These are phyloP conservation scores for Yponomeuta cagnagella DNA, from an alignment of 2,888 invertebrate genomes.

Conservation along the genomic window DNA sequence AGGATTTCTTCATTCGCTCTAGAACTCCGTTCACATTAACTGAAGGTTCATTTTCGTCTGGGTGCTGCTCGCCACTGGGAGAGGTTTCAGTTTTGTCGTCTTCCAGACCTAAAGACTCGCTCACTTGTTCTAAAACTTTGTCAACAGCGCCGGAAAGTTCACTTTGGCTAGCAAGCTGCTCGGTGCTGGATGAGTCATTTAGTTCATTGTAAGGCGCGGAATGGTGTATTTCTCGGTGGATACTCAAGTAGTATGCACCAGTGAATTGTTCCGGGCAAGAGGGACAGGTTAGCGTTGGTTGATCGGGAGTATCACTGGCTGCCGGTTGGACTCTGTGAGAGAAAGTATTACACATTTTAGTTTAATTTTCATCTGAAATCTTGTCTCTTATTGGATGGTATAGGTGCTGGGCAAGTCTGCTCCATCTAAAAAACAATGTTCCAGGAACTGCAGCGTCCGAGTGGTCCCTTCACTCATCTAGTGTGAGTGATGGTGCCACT, in stretches of 20 bases:
- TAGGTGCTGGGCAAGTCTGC: too few relatives aligned
- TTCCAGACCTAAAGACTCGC: neutral
- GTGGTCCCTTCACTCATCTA: too few relatives aligned
- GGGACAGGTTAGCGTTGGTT: constrained; percentile 23
- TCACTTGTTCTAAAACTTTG: neutral
- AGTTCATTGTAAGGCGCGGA: neutral
- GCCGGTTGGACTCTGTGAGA: neutral
- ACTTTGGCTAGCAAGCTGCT: neutral
- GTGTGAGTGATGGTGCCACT: too few relatives aligned
- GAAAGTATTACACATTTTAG: neutral
- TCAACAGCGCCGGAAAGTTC: neutral
- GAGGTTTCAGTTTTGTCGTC: neutral
- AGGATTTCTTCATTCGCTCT: neutral
- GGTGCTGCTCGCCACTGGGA: neutral
- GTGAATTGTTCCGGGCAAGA: constrained; percentile 34
- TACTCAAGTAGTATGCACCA: constrained; percentile 38
- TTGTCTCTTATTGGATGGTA: too few relatives aligned
- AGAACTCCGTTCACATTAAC: neutral
- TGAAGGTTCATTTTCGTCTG: neutral
- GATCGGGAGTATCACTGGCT: neutral
- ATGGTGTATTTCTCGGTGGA: constrained; percentile 44
- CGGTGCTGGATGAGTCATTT: neutral
- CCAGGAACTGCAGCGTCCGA: too few relatives aligned
- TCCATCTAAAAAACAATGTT: too few relatives aligned
- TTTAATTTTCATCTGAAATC: neutral